A percentile compares a stretch with the other conserved stretches of the same genome.
Evolutionary conservation across 2,888 invertebrate genomes (phyloP).

Genomic region (Cephonodes hylas): DNA sequence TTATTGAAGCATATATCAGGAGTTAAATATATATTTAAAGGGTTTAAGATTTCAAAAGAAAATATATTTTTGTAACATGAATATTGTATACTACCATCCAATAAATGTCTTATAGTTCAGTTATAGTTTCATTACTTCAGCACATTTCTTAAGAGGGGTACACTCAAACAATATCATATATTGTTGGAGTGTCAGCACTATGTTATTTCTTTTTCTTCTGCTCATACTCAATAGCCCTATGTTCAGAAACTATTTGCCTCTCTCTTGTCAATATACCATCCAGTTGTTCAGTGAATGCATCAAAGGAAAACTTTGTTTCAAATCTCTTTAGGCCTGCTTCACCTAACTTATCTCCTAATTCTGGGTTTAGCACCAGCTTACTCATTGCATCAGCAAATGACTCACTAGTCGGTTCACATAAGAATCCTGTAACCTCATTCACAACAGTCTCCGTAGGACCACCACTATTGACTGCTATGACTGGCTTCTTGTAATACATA

Average conservation of each 20-base stretch:
- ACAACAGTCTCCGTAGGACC: slow-evolving; percentile 97
- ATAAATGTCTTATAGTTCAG: background rate
- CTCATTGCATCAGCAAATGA: slow-evolving; percentile 90
- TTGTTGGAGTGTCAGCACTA: slow-evolving; percentile 62
- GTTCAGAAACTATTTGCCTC: slow-evolving; percentile 67
- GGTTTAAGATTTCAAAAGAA: too few relatives aligned
- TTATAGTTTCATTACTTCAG: background rate
- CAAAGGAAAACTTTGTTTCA: slow-evolving; percentile 90
- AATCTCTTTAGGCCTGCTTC: slow-evolving; percentile 88
- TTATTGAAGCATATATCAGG: too few relatives aligned
- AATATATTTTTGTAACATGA: background rate
- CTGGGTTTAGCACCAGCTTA: slow-evolving; percentile 83
- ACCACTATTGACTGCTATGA: slow-evolving; percentile 96
- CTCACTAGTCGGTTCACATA: slow-evolving; percentile 85
- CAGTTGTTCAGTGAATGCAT: slow-evolving; percentile 87
- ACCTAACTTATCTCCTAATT: slow-evolving; percentile 85
- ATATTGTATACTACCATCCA: background rate
- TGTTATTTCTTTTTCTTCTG: slow-evolving; percentile 71
- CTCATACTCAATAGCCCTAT: slow-evolving; percentile 63
- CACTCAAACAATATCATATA: slow-evolving; percentile 77
- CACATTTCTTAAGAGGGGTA: slow-evolving; percentile 33
- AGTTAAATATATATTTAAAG: too few relatives aligned
- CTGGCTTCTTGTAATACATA: slow-evolving; percentile 96
- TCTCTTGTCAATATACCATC: slow-evolving; percentile 78
- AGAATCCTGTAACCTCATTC: slow-evolving; percentile 89